Conservation (phyloP, 2,797 vertebrate genomes). For the Acrocephalus scirpaceus region DNA sequence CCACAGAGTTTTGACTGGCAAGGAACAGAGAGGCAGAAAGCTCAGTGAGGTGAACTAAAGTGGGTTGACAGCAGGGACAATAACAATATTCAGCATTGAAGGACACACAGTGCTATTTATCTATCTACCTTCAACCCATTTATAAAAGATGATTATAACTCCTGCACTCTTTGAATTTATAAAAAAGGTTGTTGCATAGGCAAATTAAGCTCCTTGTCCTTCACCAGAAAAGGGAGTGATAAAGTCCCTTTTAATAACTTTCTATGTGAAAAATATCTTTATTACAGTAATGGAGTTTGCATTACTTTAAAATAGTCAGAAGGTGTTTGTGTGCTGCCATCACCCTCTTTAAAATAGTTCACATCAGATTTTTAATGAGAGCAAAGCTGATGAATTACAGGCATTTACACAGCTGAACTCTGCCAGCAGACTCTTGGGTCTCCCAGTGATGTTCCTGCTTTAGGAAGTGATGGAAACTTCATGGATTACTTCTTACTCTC, state of each 20-base stretch:
- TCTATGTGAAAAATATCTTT: slow-evolving; percentile 41
- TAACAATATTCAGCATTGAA: not conserved
- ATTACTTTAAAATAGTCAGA: slow-evolving; percentile 43
- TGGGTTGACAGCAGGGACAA: not conserved
- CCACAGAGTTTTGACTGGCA: not conserved
- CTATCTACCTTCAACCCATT: not conserved
- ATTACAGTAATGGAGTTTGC: slow-evolving; percentile 25
- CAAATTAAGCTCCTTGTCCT: not conserved
- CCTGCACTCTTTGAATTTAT: not conserved
- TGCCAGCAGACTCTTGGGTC: slow-evolving; percentile 10
- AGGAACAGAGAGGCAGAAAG: not conserved
- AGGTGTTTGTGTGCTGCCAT: slow-evolving; percentile 36
- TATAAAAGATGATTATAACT: not conserved
- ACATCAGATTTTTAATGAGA: slow-evolving; percentile 63
- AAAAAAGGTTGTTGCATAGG: not conserved
- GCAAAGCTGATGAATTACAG: slow-evolving; percentile 51
- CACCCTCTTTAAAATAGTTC: not conserved
- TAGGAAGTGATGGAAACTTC: slow-evolving; percentile 55
- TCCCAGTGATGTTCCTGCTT: slow-evolving; percentile 57
- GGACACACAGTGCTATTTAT: not conserved
- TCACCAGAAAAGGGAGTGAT: not conserved
- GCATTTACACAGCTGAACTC: slow-evolving; percentile 50
- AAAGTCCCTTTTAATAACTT: not conserved
- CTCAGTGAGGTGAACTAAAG: not conserved
- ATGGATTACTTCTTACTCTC: slow-evolving; percentile 61